Evolutionary conservation across 1,140 invertebrate species (phyloP), one percentile per base, ranked within the genome.

Genomic region (Drosophila quadrilineata): DNA sequence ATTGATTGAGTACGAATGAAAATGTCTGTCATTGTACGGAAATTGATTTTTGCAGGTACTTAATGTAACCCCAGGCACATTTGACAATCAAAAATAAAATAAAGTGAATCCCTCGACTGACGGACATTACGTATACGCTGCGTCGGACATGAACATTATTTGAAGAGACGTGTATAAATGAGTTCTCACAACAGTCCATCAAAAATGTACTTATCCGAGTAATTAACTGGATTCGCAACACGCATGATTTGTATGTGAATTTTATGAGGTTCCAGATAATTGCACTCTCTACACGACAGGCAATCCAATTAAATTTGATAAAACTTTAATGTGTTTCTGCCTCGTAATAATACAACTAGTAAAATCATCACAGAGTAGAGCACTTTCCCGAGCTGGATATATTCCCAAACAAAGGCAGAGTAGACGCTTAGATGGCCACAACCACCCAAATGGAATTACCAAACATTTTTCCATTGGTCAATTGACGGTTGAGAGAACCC

Each of bases 1-100:
- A 80, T 80, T 80, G 77, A 80, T 80, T 76, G 76, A 84, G 76
- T 75, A 63, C 77, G 63, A 75, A 71, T 64, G 54, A 60, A 72
- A 67, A 58, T 71, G 68, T 49, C 54, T 38, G 64, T 40, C 53
- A 40, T 40, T 62, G 58, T 53, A 38, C 46, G 53, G 62, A 50
- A 60, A 76, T 84, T 80, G 72, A 76, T 69, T 84, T 76, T 79
- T 52, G 52, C 63, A 56, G 71, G 60, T 60, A 28, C 66, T 69
- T 29, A 29, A 22, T 43, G 17, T 12, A 38, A 29, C 62, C 28
- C 71, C 67, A n/a, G n/a, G 35, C 43, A 82, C 38, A 71, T 67
- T 80, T 71, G 62, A 58, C 62, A 71, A 43, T 16, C 45, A 46
- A 46, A 41, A 57, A 38, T 80, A 84, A 80, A 72, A 76, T 72